A percentile compares a stretch with the other conserved stretches of the same genome.
Evolutionary conservation across 2,888 invertebrate genomes (phyloP).

Genomic region (Reticulitermes lucifugus): DNA sequence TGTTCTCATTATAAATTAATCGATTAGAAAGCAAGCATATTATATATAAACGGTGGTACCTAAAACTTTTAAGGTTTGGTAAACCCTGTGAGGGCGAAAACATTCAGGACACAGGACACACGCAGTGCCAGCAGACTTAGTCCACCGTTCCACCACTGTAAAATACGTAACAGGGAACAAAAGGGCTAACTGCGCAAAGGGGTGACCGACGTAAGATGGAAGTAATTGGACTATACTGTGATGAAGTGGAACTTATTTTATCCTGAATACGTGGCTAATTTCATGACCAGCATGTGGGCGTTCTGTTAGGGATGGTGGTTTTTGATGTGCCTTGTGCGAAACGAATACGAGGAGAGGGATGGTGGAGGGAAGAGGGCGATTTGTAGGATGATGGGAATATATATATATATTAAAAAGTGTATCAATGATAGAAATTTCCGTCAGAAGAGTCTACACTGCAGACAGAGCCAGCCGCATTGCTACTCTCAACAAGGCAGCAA

Average conservation of each 20-base stretch:
- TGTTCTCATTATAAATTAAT: too few species aligned
- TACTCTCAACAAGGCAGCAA: neutral
- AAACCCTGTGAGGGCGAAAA: too few species aligned
- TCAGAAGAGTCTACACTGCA: neutral
- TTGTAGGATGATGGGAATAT: slow-evolving; percentile 24
- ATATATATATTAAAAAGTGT: slow-evolving; percentile 29
- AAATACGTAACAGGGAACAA: neutral
- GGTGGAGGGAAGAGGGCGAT: slow-evolving; percentile 1
- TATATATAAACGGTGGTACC: too few species aligned
- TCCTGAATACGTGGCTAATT: slow-evolving; percentile 29
- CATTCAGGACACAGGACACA: too few species aligned
- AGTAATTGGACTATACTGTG: slow-evolving; percentile 19
- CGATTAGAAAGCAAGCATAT: too few species aligned
- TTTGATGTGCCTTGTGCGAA: neutral
- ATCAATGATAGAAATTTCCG: neutral
- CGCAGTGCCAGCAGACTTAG: too few species aligned
- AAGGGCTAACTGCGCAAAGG: slow-evolving; percentile 18
- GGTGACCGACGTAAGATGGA: neutral
- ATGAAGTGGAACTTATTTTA: neutral
- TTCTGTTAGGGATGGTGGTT: neutral
- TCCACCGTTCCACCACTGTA: slow-evolving; percentile 1
- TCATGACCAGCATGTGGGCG: slow-evolving; percentile 11
- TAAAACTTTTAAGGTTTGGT: too few species aligned
- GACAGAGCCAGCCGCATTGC: neutral
- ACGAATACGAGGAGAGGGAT: neutral